Conservation (phyloP, 2,797 vertebrate genomes). For the Gobio occitaniae region DNA sequence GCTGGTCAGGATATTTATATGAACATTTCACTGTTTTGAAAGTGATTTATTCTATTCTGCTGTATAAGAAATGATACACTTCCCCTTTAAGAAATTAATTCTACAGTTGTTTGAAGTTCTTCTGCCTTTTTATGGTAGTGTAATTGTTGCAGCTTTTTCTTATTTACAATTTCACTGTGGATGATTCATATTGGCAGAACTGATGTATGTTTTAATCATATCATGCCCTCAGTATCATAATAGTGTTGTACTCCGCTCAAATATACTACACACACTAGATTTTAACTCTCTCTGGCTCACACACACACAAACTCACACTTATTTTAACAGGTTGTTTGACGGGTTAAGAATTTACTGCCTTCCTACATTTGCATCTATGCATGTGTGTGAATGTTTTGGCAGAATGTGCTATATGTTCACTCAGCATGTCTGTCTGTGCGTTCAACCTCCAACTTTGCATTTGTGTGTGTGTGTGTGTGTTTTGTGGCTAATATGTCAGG, state of each 20-base stretch:
- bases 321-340: slow-evolving; percentile 33
- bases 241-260: not conserved
- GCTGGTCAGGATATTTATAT: not conserved
- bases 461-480: slow-evolving; percentile 51
- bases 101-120: not conserved
- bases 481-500: slow-evolving; percentile 52
- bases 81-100: not conserved
- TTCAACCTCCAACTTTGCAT: slow-evolving; percentile 38
- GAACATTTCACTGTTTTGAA: not conserved
- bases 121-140: slow-evolving; percentile 11
- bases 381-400: slow-evolving; percentile 15
- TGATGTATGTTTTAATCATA: not conserved
- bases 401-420: slow-evolving; percentile 29
- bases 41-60: not conserved
- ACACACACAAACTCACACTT: slow-evolving; percentile 28
- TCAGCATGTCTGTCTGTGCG: slow-evolving; percentile 22
- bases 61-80: not conserved
- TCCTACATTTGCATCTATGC: slow-evolving; percentile 35
- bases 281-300: not conserved
- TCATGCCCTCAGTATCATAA: slow-evolving; percentile 14
- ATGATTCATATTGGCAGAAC: not conserved
- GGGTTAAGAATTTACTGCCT: slow-evolving; percentile 9
- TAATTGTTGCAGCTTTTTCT: slow-evolving; percentile 10
- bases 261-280: not conserved
- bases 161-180: not conserved